A percentile compares a stretch with the other conserved stretches of the same genome.
phyloP scores from a whole-genome alignment of 2,113 vertebrate genomes.

The Scomber japonicus region DNA sequence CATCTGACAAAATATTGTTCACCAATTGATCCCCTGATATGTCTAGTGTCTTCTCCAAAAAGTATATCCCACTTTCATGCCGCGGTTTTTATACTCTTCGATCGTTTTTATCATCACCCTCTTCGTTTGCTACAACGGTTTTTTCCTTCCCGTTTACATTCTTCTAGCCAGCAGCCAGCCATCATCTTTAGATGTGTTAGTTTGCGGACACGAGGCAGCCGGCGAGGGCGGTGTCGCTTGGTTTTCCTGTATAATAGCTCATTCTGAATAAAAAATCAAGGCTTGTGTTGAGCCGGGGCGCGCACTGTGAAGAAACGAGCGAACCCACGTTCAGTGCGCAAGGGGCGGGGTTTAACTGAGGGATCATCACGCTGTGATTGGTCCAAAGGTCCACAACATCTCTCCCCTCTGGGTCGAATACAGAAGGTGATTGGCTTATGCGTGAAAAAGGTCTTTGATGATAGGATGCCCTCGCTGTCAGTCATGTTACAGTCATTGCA shows the following conservation, averaged over 20 bases:
- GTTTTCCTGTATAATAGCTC: conserved; percentile 74
- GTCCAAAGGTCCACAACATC: conserved; percentile 18
- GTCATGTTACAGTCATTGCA: conserved; percentile 34
- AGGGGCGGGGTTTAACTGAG: conserved; percentile 37
- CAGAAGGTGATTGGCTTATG: conserved; percentile 41
- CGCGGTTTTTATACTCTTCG: conserved; percentile 57
- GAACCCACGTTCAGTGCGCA: conserved; percentile 54
- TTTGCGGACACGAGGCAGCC: not conserved
- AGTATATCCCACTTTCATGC: conserved; percentile 54
- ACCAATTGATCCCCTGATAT: conserved; percentile 62
- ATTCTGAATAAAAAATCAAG: conserved; percentile 63
- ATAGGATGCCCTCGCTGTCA: conserved; percentile 53
- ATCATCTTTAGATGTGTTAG: conserved; percentile 57
- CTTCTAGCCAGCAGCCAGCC: conserved; percentile 75
- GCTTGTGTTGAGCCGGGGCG: conserved; percentile 22
- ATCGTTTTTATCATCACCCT: conserved; percentile 66
- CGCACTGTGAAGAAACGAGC: conserved; percentile 49
- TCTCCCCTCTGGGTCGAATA: not conserved
- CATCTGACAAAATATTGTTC: conserved; percentile 75
- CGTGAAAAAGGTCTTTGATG: not conserved
- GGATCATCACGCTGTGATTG: conserved; percentile 24
- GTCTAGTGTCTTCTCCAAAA: conserved; percentile 60
- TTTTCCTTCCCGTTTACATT: conserved; percentile 82
- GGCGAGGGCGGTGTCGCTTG: conserved; percentile 54
- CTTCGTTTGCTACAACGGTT: conserved; percentile 69